Evolutionary conservation across 2,888 invertebrate species (phyloP), one percentile per base, ranked within the genome.

Genomic region (Dendrolimus houi): DNA sequence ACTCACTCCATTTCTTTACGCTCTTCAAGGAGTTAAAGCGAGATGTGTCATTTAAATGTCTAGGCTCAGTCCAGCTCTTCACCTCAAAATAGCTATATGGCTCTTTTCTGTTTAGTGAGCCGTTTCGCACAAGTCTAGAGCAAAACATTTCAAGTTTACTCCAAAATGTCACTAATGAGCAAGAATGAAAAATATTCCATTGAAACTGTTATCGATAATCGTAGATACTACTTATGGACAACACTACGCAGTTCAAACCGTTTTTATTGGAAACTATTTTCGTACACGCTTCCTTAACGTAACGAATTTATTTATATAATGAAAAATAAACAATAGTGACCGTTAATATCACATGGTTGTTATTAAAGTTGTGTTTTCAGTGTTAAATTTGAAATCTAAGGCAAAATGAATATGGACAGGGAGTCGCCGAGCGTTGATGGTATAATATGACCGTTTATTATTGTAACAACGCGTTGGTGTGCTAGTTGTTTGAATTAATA

Each of bases 381-480:
- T 47, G 53, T 52, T 8, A 42, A 56, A 13, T 8, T 53, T 56
- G 9, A 17, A 52, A 56, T 14, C 41, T 13, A 42, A 52, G 57
- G 67, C 62, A 78, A 71, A 67, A 87, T 86, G 83, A 76, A 79
- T 77, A 72, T 82, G 68, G 80, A 83, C 69, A 77, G 74, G 67
- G 80, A 83, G 60, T 69, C 72, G 59, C 68, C 73, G 57, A 80
- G 66, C 69, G 72, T 77, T 41, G 84, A 88, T 68, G 87, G 88
- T 87, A 76, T 29, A 77, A 75, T 71, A 62, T 64, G 57, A 60
- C 57, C 62, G 70, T 72, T 75, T 79, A 76, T 76, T 68, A 74
- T 72, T 72, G 73, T 66, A 69, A 70, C 85, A 64, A 59, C 73
- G 81, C 85, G 85, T 81, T 83, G 83, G 86, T 83, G 73, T 67